A percentile compares a stretch with the other conserved stretches of the same genome.
These are phyloP conservation scores for Microtus oregoni DNA, from an alignment of 2,113 vertebrate species.

Conservation along the genomic window DNA sequence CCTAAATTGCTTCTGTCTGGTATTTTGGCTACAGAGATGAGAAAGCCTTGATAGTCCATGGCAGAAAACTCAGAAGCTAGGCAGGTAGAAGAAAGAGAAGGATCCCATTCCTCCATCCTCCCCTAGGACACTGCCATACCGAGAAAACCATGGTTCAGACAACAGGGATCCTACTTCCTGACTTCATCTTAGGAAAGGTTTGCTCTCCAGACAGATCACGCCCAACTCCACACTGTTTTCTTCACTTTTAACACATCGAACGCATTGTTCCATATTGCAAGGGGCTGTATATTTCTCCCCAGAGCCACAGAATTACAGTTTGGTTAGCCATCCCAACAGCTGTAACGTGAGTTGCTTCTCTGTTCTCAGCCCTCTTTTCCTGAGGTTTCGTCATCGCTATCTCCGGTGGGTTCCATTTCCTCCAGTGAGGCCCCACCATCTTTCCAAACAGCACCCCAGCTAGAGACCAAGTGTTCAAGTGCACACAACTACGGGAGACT, in stretches of 20 bases:
- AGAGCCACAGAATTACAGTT: neutral
- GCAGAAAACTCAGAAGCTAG: neutral
- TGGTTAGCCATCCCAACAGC: neutral
- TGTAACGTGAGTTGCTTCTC: neutral
- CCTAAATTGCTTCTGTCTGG: neutral
- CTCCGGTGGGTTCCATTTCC: too few species aligned
- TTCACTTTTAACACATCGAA: neutral
- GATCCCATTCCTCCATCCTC: neutral
- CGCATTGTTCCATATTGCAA: neutral
- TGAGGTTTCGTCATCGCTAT: neutral
- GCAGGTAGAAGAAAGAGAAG: neutral
- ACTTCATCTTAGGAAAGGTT: neutral
- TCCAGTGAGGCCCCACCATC: neutral
- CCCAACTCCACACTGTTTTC: neutral
- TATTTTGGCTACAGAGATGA: neutral
- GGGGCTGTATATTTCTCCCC: neutral
- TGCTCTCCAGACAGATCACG: neutral
- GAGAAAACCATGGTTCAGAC: neutral
- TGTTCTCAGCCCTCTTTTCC: neutral
- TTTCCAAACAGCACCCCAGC: neutral
- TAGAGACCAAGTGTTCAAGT: too few species aligned
- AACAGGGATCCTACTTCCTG: neutral
- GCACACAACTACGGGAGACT: neutral
- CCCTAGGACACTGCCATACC: accelerated
- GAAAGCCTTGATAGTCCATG: neutral